These are phyloP conservation scores for Aphodius sticticus DNA, from an alignment of 2,888 invertebrate species.

Conservation along the genomic window DNA sequence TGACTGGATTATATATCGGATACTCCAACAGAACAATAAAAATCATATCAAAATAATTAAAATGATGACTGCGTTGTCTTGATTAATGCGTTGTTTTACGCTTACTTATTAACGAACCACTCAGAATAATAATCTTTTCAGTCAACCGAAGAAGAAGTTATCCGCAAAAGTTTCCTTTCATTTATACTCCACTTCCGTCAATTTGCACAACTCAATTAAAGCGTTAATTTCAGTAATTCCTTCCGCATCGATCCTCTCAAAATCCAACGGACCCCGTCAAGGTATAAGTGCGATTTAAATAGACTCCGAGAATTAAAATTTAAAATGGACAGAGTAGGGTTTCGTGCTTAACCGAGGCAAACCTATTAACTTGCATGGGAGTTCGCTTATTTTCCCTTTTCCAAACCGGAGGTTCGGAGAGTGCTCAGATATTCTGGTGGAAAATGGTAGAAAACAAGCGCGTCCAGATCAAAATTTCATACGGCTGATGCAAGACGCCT, in stretches of 20 bases:
- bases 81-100: too few relatives aligned
- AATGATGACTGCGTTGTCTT: too few relatives aligned
- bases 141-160: neutral
- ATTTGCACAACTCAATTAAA: neutral
- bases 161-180: neutral
- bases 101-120: too few relatives aligned
- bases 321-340: neutral
- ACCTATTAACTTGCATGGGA: neutral
- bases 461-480: slow-evolving; percentile 16
- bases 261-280: neutral
- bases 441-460: neutral
- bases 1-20: too few relatives aligned
- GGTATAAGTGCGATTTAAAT: neutral
- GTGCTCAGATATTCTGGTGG: neutral
- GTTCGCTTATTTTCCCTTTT: neutral
- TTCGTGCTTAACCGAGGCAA: slow-evolving; percentile 14
- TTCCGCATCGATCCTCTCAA: neutral
- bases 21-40: too few relatives aligned
- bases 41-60: too few relatives aligned
- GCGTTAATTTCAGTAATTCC: neutral
- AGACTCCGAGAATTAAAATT: slow-evolving; percentile 10
- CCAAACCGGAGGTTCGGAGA: neutral
- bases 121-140: neutral
- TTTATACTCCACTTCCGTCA: neutral
- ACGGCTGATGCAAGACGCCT: slow-evolving; percentile 11